These are phyloP conservation scores for Sebastes oblongus DNA, from an alignment of 2,797 vertebrate species.

Conservation along the genomic window DNA sequence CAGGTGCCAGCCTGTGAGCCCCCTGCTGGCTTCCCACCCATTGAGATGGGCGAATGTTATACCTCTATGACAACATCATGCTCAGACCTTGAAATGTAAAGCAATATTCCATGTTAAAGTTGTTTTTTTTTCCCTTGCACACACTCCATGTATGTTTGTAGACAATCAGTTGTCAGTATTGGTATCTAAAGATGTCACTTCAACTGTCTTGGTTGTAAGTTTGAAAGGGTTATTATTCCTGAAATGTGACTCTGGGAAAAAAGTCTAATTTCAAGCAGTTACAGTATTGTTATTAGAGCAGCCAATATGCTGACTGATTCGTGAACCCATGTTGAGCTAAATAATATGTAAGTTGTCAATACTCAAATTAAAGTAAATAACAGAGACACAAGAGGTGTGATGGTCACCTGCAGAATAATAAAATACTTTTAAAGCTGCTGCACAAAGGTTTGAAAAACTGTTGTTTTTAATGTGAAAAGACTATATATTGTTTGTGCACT, in stretches of 20 bases:
- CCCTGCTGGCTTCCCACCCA: background rate
- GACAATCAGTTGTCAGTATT: background rate
- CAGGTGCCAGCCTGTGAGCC: background rate
- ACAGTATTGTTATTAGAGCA: background rate
- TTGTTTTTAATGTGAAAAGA: too few species aligned
- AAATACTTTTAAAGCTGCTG: background rate
- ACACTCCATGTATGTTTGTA: background rate
- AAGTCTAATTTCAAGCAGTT: background rate
- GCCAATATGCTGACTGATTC: background rate
- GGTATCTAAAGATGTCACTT: background rate
- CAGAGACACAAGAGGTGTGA: background rate
- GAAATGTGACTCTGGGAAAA: background rate
- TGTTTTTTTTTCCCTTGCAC: background rate
- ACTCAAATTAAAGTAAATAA: background rate
- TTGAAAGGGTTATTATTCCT: background rate
- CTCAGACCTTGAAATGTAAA: background rate
- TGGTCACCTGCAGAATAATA: background rate
- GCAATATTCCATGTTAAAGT: background rate
- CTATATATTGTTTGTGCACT: too few species aligned
- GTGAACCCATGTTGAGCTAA: background rate
- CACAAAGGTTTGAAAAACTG: background rate
- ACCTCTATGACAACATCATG: background rate
- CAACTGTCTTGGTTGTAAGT: background rate
- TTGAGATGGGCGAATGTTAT: background rate
- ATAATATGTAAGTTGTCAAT: background rate